Conservation (phyloP, 2,888 invertebrate species). For the Dromius quadrimaculatus region DNA sequence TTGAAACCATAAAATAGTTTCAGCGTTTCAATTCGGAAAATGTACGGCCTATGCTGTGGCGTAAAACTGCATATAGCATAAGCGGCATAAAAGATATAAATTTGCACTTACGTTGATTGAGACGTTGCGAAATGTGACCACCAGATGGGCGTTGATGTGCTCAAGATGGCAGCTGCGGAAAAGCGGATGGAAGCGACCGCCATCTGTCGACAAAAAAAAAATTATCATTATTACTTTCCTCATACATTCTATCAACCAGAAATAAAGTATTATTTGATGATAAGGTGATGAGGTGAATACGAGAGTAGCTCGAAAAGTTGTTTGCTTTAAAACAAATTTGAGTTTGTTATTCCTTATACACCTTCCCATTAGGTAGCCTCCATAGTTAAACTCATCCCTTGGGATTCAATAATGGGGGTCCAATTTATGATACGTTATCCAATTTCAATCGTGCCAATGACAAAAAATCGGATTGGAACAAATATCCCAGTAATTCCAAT, state of each 20-base stretch:
- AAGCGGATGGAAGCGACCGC: conserved; percentile 79
- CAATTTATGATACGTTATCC: too few species aligned
- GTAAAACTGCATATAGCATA: background rate
- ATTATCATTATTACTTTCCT: too few species aligned
- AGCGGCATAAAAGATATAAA: conserved; percentile 10
- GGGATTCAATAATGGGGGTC: background rate
- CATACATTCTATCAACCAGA: too few species aligned
- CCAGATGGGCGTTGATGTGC: conserved; percentile 76
- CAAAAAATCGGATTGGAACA: too few species aligned
- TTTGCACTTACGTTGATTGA: conserved; percentile 75
- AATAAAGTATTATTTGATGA: too few species aligned
- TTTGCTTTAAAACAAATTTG: too few species aligned
- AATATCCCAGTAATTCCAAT: background rate
- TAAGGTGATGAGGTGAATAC: too few species aligned
- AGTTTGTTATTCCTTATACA: too few species aligned
- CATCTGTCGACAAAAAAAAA: conserved; percentile 68
- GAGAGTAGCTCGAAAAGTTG: too few species aligned
- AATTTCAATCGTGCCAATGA: too few species aligned
- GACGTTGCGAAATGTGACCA: conserved; percentile 80
- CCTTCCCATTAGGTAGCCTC: too few species aligned
- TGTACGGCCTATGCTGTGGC: conserved; percentile 1
- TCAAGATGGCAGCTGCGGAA: conserved; percentile 80
- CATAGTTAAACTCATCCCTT: too few species aligned
- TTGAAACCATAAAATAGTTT: conserved; percentile 31
- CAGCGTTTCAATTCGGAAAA: background rate